Evolutionary conservation across 1,140 invertebrate species (phyloP), one percentile per base, ranked within the genome.

Genomic region (Dinoponera quadriceps): DNA sequence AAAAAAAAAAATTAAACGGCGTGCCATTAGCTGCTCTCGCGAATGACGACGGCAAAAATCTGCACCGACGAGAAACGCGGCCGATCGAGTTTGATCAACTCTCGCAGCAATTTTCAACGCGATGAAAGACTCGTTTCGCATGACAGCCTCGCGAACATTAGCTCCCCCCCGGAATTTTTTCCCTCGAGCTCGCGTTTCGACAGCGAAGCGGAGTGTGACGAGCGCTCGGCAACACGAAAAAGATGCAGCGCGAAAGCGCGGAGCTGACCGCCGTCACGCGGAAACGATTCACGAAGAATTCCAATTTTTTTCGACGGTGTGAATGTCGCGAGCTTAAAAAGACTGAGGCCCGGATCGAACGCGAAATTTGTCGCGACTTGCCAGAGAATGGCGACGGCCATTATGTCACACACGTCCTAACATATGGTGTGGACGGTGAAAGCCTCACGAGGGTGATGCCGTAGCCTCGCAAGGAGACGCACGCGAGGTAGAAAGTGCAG

Each of bases 321-420:
- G 54, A 55, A 9, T 20, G 7, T 20, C n/a, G 20, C n/a, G 20
- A 20, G n/a, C 2, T 27, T 29, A 3, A 44, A 44, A 18, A 44
- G n/a, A 9, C 13, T 1, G 2, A 48, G n/a, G 54, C 13, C 16
- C 9, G 18, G 18, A 1, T 0, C 7, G 14, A 38, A 33, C 11
- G 27, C 27, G 20, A n/a, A 1, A 7, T 25, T 22, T 20, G 20
- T 55, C 65, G 60, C n/a, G 38, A 33, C 54, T 77, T 69, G 4
- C 18, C 22, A 44, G 38, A n/a, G 49, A 68, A 68, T 49, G 66
- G n/a, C 20, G 13, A 57, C 29, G 22, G 33, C 14, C 49, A 66
- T 80, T 69, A 80, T 71, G 75, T 71, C 51, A 80, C 63, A 57
- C 75, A 22, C 65, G 33, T 69, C 75, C 69, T 80, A 80, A 80